Evolutionary conservation across 2,113 vertebrate genomes (phyloP).

Genomic region (Albula goreensis): DNA sequence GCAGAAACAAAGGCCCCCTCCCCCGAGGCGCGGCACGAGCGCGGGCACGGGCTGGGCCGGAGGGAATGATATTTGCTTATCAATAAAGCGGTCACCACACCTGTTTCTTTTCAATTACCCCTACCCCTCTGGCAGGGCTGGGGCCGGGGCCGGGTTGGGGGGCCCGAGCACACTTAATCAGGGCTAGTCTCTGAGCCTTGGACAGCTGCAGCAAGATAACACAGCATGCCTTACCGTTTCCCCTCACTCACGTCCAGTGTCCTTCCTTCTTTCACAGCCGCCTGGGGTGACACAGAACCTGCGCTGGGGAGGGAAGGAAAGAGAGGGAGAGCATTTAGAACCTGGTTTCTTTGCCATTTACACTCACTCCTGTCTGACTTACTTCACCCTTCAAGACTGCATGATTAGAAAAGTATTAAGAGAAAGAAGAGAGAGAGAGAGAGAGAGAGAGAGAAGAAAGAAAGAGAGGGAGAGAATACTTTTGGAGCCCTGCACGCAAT

Average conservation of each 20-base stretch:
- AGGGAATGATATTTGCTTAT: slow-evolving; percentile 18
- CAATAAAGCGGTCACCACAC: slow-evolving; percentile 31
- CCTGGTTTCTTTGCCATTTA: no score
- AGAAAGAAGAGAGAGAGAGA: not conserved
- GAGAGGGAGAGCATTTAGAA: no score
- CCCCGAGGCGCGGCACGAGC: not conserved
- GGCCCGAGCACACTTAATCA: no score
- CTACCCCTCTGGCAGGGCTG: not conserved
- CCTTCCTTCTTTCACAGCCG: no score
- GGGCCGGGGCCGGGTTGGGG: not conserved
- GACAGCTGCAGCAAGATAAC: not conserved
- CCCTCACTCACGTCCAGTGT: not conserved
- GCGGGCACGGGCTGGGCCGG: not conserved
- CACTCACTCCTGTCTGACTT: no score
- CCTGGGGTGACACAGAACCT: no score
- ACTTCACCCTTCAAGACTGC: not conserved
- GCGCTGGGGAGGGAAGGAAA: no score
- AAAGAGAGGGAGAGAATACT: no score
- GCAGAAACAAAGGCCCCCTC: slow-evolving; percentile 20
- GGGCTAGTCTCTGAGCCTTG: no score
- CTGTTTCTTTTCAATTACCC: slow-evolving; percentile 34
- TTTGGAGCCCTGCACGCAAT: no score
- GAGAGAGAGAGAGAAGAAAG: no score
- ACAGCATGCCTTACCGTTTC: not conserved
- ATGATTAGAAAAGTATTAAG: not conserved